Conservation (phyloP, 2,113 vertebrate species). For the Nematolebias whitei region DNA sequence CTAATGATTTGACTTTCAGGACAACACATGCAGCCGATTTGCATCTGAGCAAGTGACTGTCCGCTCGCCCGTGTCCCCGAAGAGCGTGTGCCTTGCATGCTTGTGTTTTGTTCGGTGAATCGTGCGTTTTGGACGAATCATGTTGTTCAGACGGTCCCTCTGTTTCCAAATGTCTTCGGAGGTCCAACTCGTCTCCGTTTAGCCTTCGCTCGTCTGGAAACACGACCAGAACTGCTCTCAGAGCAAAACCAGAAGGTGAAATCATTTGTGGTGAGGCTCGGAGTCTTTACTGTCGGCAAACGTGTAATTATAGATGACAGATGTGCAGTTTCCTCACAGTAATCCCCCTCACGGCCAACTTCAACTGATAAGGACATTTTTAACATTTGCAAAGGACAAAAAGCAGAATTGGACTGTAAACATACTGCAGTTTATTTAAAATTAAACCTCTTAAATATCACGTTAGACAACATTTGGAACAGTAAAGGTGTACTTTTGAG, state of each 20-base stretch:
- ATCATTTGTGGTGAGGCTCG: constrained; percentile 15
- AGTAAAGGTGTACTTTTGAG: too few species aligned
- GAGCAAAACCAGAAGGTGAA: constrained; percentile 24
- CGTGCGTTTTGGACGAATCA: too few species aligned
- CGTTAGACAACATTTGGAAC: too few species aligned
- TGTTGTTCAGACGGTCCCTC: constrained; percentile 36
- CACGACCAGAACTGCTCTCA: constrained; percentile 7
- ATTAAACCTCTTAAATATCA: too few species aligned
- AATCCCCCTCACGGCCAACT: not conserved
- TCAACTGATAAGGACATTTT: constrained; percentile 10
- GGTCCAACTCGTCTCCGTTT: constrained; percentile 2
- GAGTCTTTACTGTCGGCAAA: not conserved
- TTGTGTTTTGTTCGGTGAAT: too few species aligned
- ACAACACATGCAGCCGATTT: constrained; percentile 55
- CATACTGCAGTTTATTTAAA: too few species aligned
- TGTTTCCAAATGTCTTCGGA: constrained; percentile 25
- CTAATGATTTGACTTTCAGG: constrained; percentile 68
- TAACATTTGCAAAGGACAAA: not conserved
- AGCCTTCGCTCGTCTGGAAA: constrained; percentile 18
- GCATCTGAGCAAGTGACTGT: constrained; percentile 46
- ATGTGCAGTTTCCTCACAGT: not conserved
- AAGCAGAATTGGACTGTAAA: too few species aligned
- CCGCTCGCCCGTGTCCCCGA: too few species aligned
- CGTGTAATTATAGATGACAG: not conserved
- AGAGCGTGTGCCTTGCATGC: too few species aligned